Evolutionary conservation across 2,113 vertebrate genomes (phyloP), one percentile per base, ranked within the genome.

Genomic region (Microcebus tavaratra): DNA sequence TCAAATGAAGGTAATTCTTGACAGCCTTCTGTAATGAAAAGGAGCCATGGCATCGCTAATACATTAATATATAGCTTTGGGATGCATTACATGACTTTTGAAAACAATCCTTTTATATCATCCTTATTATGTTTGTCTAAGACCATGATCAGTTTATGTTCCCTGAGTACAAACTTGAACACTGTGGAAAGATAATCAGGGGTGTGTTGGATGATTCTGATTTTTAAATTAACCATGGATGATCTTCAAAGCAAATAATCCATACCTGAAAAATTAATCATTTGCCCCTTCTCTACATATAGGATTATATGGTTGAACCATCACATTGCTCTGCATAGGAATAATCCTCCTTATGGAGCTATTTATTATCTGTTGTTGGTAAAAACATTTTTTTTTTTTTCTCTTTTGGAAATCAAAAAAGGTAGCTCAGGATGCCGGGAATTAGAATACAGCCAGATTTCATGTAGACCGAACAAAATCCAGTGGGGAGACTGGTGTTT

Each of bases 171-270:
- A 36, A 94, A 81, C 72, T 81, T 76, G 87, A 94, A 90, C 34
- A 34, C 45, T 45, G 13, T 93, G 45, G 61, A 87, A 87, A 95
- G 75, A 96, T 85, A 76, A 94, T 94, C 68, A 96, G 87, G 36
- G 76, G 39, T 73, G 50, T 96, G 34, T 57, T 85, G 75, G 92
- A 48, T 84, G 91, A 91, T 90, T 97, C 63, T 73, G 63, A 84
- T 68, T 91, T 97, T 96, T 81, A 97, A 95, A 88, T 95, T 93
- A 97, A 67, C 88, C n/a, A 39, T 72, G 75, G 59, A 90, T 96
- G 90, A 93, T 96, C 39, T 88, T 80, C 92, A 97, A 90, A 97
- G 65, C 59, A 93, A 97, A 97, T 94, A 97, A 84, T 96, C 53
- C 36, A 95, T 34, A 95, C 90, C 81, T 96, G 45, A 27, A 91